phyloP scores from a whole-genome alignment of 2,113 vertebrate species.

The Herpailurus yagouaroundi region DNA sequence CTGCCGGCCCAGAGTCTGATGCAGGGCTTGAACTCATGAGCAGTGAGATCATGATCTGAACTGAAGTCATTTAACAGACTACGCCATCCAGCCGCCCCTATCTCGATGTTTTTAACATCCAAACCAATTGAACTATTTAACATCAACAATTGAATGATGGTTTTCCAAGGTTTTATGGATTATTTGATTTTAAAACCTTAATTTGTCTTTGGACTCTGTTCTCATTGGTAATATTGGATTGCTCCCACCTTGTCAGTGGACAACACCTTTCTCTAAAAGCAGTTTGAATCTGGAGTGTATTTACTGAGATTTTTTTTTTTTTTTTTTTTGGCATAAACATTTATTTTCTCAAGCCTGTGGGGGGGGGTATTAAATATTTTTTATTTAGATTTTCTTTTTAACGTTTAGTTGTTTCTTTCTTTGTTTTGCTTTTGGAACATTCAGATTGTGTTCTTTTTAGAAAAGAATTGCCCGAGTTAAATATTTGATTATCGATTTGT shows the following conservation, averaged over 20 bases:
- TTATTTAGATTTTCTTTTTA: neutral
- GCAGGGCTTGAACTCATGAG: too few relatives aligned
- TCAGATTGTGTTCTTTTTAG: neutral
- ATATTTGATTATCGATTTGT: neutral
- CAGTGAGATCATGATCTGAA: too few relatives aligned
- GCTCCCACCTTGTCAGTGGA: neutral
- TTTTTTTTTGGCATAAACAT: neutral
- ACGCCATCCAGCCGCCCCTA: fast-evolving
- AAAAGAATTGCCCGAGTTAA: neutral
- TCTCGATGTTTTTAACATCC: neutral
- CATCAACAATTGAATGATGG: neutral
- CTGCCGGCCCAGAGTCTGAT: too few relatives aligned
- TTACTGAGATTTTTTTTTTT: neutral
- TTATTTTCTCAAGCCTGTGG: neutral
- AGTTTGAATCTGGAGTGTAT: neutral
- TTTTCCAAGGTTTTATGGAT: neutral
- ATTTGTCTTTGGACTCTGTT: neutral
- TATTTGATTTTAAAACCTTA: neutral
- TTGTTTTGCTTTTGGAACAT: neutral
- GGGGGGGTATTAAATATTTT: neutral
- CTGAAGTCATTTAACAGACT: too few relatives aligned
- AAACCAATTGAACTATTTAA: neutral
- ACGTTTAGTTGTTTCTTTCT: neutral
- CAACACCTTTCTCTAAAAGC: neutral
- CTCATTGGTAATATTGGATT: neutral